These are phyloP conservation scores for Drosophila elegans DNA, from an alignment of 1,140 invertebrate genomes.

Conservation along the genomic window DNA sequence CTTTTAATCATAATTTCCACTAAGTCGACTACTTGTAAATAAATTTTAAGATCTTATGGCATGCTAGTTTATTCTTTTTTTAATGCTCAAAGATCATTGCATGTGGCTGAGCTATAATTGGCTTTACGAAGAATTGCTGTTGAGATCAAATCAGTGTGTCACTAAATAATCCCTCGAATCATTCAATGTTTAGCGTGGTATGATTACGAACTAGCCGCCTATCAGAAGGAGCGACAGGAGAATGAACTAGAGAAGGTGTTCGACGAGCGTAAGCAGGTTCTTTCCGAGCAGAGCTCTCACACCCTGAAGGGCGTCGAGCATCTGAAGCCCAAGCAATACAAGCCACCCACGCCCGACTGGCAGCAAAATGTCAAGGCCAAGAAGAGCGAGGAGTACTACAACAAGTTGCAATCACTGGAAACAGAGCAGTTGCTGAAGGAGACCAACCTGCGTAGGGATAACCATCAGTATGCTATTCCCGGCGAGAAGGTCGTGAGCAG, in stretches of 20 bases:
- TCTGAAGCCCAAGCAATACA: constrained; percentile 89
- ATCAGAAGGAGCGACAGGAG: constrained; percentile 93
- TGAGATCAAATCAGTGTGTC: neutral
- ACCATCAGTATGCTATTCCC: constrained; percentile 93
- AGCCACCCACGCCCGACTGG: constrained; percentile 92
- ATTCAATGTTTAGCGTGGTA: constrained; percentile 92
- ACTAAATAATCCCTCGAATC: constrained; percentile 21
- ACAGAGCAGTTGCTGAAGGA: constrained; percentile 94
- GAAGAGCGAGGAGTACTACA: constrained; percentile 94
- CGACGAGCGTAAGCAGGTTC: constrained; percentile 91
- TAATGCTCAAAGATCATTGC: constrained; percentile 22
- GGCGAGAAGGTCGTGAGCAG: constrained; percentile 92
- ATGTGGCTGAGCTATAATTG: constrained; percentile 26
- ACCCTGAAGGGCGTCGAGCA: constrained; percentile 87
- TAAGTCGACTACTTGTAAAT: constrained; percentile 34
- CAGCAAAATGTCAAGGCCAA: constrained; percentile 92
- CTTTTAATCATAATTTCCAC: constrained; percentile 33
- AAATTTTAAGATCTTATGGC: constrained; percentile 15
- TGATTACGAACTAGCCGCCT: constrained; percentile 93
- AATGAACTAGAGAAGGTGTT: constrained; percentile 94
- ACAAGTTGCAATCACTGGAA: constrained; percentile 92
- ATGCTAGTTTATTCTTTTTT: constrained; percentile 2
- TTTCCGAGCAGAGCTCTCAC: constrained; percentile 88
- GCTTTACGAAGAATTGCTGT: constrained; percentile 7
- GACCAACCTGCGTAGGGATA: constrained; percentile 89